A percentile compares a stretch with the other conserved stretches of the same genome.
phyloP scores from a whole-genome alignment of 2,888 invertebrate species.

The Eilema caniola region DNA sequence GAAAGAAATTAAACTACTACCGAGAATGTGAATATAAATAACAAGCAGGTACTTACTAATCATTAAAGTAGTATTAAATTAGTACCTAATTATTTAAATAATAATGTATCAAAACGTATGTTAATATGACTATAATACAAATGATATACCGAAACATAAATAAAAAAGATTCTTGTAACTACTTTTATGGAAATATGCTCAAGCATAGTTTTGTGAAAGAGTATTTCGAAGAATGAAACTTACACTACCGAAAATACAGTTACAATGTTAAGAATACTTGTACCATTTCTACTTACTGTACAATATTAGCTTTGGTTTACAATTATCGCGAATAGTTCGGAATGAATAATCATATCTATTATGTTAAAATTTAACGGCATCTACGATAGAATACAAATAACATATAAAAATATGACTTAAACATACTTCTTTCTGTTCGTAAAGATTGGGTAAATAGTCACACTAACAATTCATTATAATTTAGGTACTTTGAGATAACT shows the following conservation, averaged over 20 bases:
- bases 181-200: too few species aligned
- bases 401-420: not conserved
- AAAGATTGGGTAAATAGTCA: too few species aligned
- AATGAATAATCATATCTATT: too few species aligned
- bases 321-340: too few species aligned
- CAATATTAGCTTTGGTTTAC: too few species aligned
- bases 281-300: not conserved
- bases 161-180: too few species aligned
- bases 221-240: not conserved
- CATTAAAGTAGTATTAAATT: not conserved
- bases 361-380: constrained; percentile 8
- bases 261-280: not conserved
- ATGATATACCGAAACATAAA: not conserved
- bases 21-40: constrained; percentile 35
- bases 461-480: too few species aligned
- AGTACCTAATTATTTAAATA: too few species aligned
- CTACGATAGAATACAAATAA: not conserved
- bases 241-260: not conserved
- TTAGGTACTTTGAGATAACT: too few species aligned
- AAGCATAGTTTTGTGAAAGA: not conserved
- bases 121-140: not conserved
- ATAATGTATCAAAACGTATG: not conserved
- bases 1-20: constrained; percentile 30
- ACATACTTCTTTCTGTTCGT: not conserved
- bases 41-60: constrained; percentile 26